These are phyloP conservation scores for Notolabrus celidotus DNA, from an alignment of 2,797 vertebrate species.

Conservation along the genomic window DNA sequence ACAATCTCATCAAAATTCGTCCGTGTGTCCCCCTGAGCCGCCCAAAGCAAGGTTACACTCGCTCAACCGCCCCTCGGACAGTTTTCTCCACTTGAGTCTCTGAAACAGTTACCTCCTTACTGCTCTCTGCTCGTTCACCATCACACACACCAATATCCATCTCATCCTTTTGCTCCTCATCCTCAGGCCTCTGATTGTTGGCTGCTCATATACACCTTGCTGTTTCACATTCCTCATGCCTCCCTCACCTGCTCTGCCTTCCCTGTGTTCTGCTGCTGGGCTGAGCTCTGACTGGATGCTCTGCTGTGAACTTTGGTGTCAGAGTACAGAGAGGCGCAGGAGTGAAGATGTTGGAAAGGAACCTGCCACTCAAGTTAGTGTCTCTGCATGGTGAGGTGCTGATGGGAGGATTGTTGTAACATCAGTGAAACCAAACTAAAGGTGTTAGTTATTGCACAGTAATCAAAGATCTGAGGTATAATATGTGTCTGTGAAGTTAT, in stretches of 20 bases:
- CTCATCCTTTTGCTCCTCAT: constrained; percentile 14
- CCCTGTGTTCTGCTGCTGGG: constrained; percentile 32
- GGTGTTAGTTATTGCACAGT: no score
- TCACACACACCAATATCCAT: not conserved
- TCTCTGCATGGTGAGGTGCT: not conserved
- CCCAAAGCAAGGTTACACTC: constrained; percentile 58
- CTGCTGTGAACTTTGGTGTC: constrained; percentile 40
- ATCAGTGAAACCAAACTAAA: no score
- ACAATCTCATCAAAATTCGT: constrained; percentile 52
- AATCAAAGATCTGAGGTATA: no score
- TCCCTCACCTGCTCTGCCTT: constrained; percentile 29
- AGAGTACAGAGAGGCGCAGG: constrained; percentile 4
- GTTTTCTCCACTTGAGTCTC: constrained; percentile 9
- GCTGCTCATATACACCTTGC: constrained; percentile 14
- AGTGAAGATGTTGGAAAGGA: no score
- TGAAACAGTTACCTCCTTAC: constrained; percentile 13
- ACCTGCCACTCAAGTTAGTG: no score
- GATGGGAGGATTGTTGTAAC: no score
- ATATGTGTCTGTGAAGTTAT: no score
- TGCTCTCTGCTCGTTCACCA: constrained; percentile 8
- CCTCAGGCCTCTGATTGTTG: constrained; percentile 25
- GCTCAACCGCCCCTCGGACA: constrained; percentile 11
- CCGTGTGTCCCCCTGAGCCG: constrained; percentile 18
- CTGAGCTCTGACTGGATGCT: constrained; percentile 19
- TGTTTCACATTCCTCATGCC: constrained; percentile 19